These are phyloP conservation scores for Epinephelus fuscoguttatus DNA, from an alignment of 2,113 vertebrate species.

Conservation along the genomic window DNA sequence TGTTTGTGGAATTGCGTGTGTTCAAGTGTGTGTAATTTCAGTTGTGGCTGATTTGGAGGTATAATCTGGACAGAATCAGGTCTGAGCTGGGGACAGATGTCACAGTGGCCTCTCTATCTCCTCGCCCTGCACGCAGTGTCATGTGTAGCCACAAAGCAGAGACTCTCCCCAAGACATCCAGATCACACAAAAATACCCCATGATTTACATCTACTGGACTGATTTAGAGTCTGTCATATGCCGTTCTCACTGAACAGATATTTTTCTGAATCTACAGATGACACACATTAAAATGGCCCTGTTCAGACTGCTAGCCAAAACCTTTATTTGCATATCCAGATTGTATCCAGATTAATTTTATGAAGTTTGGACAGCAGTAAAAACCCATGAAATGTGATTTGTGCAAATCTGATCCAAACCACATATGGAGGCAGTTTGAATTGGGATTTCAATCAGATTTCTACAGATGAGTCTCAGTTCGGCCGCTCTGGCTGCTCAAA, in stretches of 20 bases:
- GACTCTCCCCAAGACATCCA: neutral
- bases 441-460: too few species aligned
- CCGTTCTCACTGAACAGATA: neutral
- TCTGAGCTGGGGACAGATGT: conserved; percentile 67
- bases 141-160: conserved; percentile 43
- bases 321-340: too few species aligned
- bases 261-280: neutral
- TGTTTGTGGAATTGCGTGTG: conserved; percentile 30
- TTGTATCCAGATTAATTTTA: too few species aligned
- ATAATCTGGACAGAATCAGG: conserved; percentile 70
- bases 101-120: conserved; percentile 25
- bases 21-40: conserved; percentile 47
- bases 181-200: neutral
- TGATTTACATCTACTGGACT: neutral
- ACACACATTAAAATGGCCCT: neutral
- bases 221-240: neutral
- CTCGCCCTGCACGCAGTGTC: conserved; percentile 4
- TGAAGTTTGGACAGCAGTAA: too few species aligned
- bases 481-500: too few species aligned
- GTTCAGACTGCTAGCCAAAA: too few species aligned
- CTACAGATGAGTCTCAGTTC: too few species aligned
- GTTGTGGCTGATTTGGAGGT: conserved; percentile 44
- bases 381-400: too few species aligned
- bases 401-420: too few species aligned
- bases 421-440: too few species aligned